Evolutionary conservation across 2,888 invertebrate genomes (phyloP).

Genomic region (Podabrus alpinus): DNA sequence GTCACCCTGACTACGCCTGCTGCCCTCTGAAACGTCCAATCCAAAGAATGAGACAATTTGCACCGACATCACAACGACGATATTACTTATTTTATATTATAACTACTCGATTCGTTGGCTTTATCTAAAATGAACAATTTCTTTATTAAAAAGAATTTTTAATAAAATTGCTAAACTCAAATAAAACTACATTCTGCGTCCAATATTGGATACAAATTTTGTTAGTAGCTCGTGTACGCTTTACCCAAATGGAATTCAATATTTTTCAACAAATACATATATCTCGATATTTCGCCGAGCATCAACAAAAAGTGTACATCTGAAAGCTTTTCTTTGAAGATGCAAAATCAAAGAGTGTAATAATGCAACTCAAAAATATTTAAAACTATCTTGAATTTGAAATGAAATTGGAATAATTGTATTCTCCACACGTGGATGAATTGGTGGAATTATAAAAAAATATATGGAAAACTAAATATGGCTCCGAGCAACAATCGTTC

Average conservation of each 20-base stretch:
- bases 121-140: not conserved
- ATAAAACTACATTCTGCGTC: not conserved
- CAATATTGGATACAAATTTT: not conserved
- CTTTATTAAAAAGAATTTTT: not conserved
- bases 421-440: not conserved
- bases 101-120: not conserved
- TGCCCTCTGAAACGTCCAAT: constrained; percentile 50
- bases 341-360: not conserved
- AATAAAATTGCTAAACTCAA: not conserved
- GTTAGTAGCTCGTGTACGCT: not conserved
- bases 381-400: not conserved
- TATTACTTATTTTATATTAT: constrained; percentile 7
- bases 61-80: not conserved
- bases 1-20: constrained; percentile 54
- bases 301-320: not conserved
- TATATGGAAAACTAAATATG: not conserved
- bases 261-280: not conserved
- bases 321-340: not conserved
- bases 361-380: not conserved
- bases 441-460: not conserved
- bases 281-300: not conserved
- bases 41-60: constrained; percentile 1
- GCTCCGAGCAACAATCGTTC: too few species aligned
- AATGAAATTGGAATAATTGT: not conserved
- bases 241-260: not conserved